These are phyloP conservation scores for Siphamia tubifer DNA, from an alignment of 2,113 vertebrate species.

Conservation along the genomic window DNA sequence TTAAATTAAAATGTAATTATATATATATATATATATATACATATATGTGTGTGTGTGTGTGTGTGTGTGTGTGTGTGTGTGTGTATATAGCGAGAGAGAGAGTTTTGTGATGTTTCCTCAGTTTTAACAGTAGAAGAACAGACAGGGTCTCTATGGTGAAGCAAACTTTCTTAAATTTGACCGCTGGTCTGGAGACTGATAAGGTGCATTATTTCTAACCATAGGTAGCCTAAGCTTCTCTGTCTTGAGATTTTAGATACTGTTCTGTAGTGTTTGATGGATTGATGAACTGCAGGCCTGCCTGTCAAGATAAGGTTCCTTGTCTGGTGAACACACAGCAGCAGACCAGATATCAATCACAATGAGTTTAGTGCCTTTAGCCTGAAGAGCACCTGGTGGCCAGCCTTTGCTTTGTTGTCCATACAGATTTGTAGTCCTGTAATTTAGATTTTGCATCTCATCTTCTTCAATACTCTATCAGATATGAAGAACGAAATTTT, in stretches of 20 bases:
- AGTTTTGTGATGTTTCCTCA: too few relatives aligned
- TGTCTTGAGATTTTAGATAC: slow-evolving; percentile 27
- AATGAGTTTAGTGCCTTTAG: slow-evolving; percentile 15
- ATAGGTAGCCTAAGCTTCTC: not conserved
- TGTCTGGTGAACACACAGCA: not conserved
- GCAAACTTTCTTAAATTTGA: not conserved
- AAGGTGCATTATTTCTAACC: slow-evolving; percentile 5
- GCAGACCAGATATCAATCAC: slow-evolving; percentile 40
- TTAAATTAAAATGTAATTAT: too few relatives aligned
- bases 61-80: too few relatives aligned
- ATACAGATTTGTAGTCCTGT: too few relatives aligned
- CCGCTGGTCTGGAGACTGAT: not conserved
- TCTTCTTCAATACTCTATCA: too few relatives aligned
- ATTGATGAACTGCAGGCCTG: slow-evolving; percentile 51
- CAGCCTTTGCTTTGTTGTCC: not conserved
- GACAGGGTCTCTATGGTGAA: not conserved
- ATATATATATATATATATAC: too few relatives aligned
- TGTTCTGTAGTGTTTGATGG: slow-evolving; percentile 29
- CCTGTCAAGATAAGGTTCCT: slow-evolving; percentile 53
- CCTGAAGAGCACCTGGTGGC: slow-evolving; percentile 11
- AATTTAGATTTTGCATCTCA: too few relatives aligned
- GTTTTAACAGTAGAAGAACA: too few relatives aligned
- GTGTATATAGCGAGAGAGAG: too few relatives aligned
- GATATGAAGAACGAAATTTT: too few relatives aligned
- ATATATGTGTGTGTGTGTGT: too few relatives aligned